Evolutionary conservation across 1,140 invertebrate species (phyloP).

Genomic region (Pemphigus obesinymphae): DNA sequence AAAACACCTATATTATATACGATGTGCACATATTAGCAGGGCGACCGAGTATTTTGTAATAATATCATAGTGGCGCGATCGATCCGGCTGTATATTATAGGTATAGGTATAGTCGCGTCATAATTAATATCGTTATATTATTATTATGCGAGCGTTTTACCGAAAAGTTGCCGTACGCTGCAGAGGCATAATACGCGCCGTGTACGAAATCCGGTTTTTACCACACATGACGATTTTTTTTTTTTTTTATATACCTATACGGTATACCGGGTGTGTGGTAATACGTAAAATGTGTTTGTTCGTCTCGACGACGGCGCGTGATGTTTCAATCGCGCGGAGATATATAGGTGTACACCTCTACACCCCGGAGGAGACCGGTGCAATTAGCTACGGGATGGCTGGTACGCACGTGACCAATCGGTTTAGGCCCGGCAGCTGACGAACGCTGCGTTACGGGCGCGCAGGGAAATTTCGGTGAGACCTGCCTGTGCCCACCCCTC

Average conservation of each 20-base stretch:
- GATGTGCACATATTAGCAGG: too few relatives aligned
- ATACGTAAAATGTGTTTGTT: neutral
- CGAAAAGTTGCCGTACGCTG: neutral
- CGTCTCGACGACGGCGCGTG: constrained; percentile 3
- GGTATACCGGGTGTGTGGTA: neutral
- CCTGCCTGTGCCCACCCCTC: neutral
- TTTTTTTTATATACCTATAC: too few relatives aligned
- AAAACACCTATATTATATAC: too few relatives aligned
- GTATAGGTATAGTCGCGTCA: too few relatives aligned
- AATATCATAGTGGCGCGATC: too few relatives aligned
- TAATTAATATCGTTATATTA: too few relatives aligned
- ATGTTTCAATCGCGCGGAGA: constrained; percentile 18
- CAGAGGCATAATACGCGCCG: too few relatives aligned
- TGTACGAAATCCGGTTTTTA: constrained; percentile 26
- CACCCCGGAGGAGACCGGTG: constrained; percentile 33
- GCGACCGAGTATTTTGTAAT: too few relatives aligned
- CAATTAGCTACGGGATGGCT: constrained; percentile 38
- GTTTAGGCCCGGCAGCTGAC: constrained; percentile 24
- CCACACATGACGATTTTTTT: constrained; percentile 37
- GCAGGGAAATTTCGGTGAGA: neutral
- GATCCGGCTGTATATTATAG: too few relatives aligned
- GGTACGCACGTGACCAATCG: constrained; percentile 35
- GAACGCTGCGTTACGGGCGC: neutral
- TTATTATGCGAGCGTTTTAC: neutral
- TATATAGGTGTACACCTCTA: neutral